Evolutionary conservation across 2,113 vertebrate genomes (phyloP).

Genomic region (Trematocara nigrifrons): DNA sequence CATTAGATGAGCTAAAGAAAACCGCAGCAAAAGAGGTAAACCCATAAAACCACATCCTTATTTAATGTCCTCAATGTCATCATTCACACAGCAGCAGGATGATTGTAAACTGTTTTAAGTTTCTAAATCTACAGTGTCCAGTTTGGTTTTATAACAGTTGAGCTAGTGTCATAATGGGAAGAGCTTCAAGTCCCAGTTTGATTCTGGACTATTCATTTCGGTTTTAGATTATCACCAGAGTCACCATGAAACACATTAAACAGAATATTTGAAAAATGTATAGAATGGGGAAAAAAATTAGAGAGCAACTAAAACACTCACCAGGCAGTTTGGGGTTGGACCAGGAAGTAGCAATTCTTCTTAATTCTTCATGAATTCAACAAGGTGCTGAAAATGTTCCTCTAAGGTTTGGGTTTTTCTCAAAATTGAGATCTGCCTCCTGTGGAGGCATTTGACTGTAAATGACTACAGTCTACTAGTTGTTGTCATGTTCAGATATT

Average conservation of each 20-base stretch:
- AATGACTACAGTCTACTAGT: background rate
- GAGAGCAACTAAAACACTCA: background rate
- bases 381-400: background rate
- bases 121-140: background rate
- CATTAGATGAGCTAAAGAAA: background rate
- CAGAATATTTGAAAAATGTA: background rate
- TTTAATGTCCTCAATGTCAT: background rate
- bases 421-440: background rate
- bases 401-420: background rate
- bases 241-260: background rate
- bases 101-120: background rate
- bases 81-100: background rate
- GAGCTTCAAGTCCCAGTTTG: background rate
- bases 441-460: background rate
- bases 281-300: background rate
- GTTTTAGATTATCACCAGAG: background rate
- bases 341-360: background rate
- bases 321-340: background rate
- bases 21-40: conserved; percentile 47
- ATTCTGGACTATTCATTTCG: background rate
- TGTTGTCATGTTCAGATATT: background rate
- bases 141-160: background rate
- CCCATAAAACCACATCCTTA: background rate
- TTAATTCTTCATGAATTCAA: background rate
- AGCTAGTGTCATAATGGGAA: background rate